phyloP scores from a whole-genome alignment of 1,140 invertebrate species.

The Chironomus tepperi region DNA sequence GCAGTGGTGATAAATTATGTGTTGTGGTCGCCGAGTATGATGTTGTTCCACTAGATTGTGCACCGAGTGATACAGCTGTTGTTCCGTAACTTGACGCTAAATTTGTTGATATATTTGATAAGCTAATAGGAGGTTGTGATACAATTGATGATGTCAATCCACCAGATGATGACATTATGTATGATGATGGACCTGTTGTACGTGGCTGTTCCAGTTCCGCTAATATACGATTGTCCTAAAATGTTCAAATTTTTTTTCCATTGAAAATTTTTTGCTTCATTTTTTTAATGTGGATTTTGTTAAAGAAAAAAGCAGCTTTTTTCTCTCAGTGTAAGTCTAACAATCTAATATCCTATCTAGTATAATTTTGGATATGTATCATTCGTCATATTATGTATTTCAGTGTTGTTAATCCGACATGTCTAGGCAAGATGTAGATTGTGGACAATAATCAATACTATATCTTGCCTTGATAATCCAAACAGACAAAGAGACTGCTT shows the following conservation, averaged over 20 bases:
- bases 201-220: slow-evolving; percentile 80
- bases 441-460: too few species aligned
- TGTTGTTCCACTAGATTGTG: slow-evolving; percentile 18
- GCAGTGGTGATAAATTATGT: slow-evolving; percentile 25
- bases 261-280: background rate
- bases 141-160: slow-evolving; percentile 41
- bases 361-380: background rate
- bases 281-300: background rate
- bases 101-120: slow-evolving; percentile 21
- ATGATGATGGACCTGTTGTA: slow-evolving; percentile 41
- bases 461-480: too few species aligned
- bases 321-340: background rate
- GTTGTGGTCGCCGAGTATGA: slow-evolving; percentile 5
- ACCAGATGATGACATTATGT: slow-evolving; percentile 37
- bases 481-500: too few species aligned
- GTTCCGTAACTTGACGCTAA: background rate
- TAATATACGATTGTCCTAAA: slow-evolving; percentile 63
- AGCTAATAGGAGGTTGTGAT: background rate
- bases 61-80: slow-evolving; percentile 31
- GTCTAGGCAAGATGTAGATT: too few species aligned
- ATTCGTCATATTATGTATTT: too few species aligned
- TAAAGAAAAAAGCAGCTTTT: slow-evolving; percentile 15
- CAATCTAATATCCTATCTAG: background rate
- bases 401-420: too few species aligned
- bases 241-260: background rate